phyloP scores from a whole-genome alignment of 2,797 vertebrate species.

The Characodon lateralis region DNA sequence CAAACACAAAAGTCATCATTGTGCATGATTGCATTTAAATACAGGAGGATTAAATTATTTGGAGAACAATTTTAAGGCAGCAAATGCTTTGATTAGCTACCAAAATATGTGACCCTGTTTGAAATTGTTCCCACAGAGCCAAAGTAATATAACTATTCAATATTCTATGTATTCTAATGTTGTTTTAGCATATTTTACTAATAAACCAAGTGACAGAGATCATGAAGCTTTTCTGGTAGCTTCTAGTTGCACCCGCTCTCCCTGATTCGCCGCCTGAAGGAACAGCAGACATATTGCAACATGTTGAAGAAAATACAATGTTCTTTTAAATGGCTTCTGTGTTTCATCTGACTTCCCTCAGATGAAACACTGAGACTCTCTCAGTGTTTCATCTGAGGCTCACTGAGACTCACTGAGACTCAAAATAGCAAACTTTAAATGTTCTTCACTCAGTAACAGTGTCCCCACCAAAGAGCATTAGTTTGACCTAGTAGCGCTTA shows the following conservation, averaged over 20 bases:
- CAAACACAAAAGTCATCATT: slow-evolving; percentile 63
- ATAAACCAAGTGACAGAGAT: too few species aligned
- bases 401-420: neutral
- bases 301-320: neutral
- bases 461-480: neutral
- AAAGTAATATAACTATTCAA: neutral
- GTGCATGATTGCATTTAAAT: slow-evolving; percentile 66
- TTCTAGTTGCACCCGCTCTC: neutral
- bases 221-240: neutral
- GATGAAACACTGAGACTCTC: too few species aligned
- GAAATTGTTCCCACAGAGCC: neutral
- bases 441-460: neutral
- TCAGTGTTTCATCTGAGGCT: too few species aligned
- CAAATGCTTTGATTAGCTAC: slow-evolving; percentile 42
- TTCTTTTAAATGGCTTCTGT: neutral
- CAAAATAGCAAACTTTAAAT: neutral
- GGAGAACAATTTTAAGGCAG: slow-evolving; percentile 45
- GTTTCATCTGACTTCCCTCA: neutral
- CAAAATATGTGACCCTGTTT: slow-evolving; percentile 9
- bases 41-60: slow-evolving; percentile 38
- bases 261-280: neutral
- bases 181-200: neutral
- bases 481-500: neutral
- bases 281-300: neutral
- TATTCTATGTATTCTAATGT: neutral